These are phyloP conservation scores for Melanitta fusca DNA, from an alignment of 2,797 vertebrate species.

Conservation along the genomic window DNA sequence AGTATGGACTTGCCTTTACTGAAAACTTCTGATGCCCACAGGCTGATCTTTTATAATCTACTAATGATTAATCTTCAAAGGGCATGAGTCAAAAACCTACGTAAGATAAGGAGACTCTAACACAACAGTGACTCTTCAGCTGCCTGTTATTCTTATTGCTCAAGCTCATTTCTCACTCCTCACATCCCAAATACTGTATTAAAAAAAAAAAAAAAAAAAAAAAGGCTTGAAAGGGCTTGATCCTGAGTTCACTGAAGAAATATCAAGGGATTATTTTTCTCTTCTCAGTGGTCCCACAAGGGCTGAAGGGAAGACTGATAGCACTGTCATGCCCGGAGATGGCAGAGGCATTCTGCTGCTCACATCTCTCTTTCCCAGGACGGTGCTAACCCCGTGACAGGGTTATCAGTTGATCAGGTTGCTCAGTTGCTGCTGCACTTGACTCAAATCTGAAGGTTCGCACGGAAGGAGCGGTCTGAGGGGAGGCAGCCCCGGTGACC, in stretches of 20 bases:
- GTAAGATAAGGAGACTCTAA: neutral
- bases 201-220: neutral
- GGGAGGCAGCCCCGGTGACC: neutral
- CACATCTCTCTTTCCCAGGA: neutral
- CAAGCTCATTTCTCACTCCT: neutral
- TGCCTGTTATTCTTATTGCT: neutral
- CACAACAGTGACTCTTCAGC: rapidly evolving
- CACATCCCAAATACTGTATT: neutral
- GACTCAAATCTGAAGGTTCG: neutral
- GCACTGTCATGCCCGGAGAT: neutral
- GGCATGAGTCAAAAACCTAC: neutral
- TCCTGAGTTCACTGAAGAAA: neutral
- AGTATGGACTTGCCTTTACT: neutral
- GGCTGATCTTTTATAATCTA: neutral
- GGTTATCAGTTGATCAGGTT: neutral
- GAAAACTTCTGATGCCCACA: neutral
- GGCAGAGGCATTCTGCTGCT: neutral
- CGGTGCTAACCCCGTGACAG: neutral
- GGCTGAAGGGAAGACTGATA: neutral
- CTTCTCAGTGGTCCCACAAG: neutral
- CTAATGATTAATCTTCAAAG: neutral
- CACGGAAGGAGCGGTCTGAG: neutral
- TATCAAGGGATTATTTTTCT: neutral
- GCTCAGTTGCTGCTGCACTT: neutral
- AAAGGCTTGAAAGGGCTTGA: neutral